Conservation (phyloP, 2,888 invertebrate species). For the Elysia crispata region DNA sequence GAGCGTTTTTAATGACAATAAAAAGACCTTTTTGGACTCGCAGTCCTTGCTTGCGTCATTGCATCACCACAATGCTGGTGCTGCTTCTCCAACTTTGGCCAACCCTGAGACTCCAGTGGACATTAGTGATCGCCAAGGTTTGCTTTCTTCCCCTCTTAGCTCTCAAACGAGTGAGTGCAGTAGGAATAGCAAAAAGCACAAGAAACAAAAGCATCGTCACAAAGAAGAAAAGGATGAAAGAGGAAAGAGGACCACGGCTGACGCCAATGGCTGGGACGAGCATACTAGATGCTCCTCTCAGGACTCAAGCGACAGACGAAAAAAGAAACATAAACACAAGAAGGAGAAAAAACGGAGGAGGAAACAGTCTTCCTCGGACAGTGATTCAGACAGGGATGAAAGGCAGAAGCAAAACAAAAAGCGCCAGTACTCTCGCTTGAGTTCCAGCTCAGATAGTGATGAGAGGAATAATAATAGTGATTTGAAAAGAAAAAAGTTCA, state of each 20-base stretch:
- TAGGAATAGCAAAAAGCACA: conserved; percentile 65
- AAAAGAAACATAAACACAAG: conserved; percentile 50
- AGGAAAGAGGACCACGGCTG: conserved; percentile 49
- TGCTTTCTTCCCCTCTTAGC: too few species aligned
- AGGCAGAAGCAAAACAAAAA: conserved; percentile 30
- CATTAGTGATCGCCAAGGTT: too few species aligned
- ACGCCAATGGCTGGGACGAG: conserved; percentile 21
- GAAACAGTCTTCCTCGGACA: conserved; percentile 27
- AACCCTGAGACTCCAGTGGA: too few species aligned
- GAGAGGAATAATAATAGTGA: conserved; percentile 6
- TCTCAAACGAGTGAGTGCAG: conserved; percentile 38
- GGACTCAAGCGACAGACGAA: conserved; percentile 24
- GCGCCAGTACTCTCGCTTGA: conserved; percentile 41
- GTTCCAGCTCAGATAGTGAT: conserved; percentile 15
- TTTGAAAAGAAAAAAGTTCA: not conserved
- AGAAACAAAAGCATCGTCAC: conserved; percentile 53
- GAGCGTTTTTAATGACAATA: too few species aligned
- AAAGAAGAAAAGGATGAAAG: conserved; percentile 61
- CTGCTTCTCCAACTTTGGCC: too few species aligned
- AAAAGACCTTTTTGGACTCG: too few species aligned
- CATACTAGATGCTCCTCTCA: too few species aligned
- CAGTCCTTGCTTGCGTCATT: too few species aligned
- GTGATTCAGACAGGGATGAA: conserved; percentile 31
- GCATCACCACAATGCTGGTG: too few species aligned
- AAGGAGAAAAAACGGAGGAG: conserved; percentile 5